Evolutionary conservation across 2,113 vertebrate genomes (phyloP), one percentile per base, ranked within the genome.

Genomic region (Sterna hirundo): DNA sequence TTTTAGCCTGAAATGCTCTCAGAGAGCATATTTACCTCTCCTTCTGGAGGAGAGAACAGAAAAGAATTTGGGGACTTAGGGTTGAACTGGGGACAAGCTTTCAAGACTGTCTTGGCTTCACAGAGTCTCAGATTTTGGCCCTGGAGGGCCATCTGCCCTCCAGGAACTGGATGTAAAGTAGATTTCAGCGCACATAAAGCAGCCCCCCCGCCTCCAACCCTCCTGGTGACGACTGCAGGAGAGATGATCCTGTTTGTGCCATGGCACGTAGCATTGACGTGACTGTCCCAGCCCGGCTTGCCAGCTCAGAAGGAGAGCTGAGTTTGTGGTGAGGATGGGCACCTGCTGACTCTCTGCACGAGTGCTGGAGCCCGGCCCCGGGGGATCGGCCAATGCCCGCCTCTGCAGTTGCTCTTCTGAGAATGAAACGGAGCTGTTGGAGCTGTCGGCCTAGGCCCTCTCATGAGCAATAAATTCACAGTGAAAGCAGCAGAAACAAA

Each of bases 321-420:
- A 22, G 18, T 61, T 93, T 95, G 68, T 76, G 86, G 88, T 80
- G 92, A 90, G 49, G 66, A 88, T 46, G 76, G 92, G 82, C 85
- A 94, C 84, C 90, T 95, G 96, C 82, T 95, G 88, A 83, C 38
- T 92, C 87, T 75, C 82, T 77, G 84, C 68, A 85, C 2, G 42
- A 93, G 70, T 64, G 62, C 85, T 94, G 92, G 85, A 96, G 68
- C 71, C 34, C 20, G 34, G 58, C 54, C 62, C 71, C 3, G 1
- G 34, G 47, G 88, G 30, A 83, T 42, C 5, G 0, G 23, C 88
- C 94, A 90, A 1, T 51, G 84, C 18, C 65, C 5, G 17, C 65
- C 75, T 88, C 94, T 88, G 62, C 38, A 77, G 62, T 52, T 88
- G 29, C 75, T 94, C 66, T 65, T 93, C 62, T 47, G 79, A 72